Evolutionary conservation across 1,140 invertebrate genomes (phyloP), one percentile per base, ranked within the genome.

Genomic region (Plodia interpunctella): DNA sequence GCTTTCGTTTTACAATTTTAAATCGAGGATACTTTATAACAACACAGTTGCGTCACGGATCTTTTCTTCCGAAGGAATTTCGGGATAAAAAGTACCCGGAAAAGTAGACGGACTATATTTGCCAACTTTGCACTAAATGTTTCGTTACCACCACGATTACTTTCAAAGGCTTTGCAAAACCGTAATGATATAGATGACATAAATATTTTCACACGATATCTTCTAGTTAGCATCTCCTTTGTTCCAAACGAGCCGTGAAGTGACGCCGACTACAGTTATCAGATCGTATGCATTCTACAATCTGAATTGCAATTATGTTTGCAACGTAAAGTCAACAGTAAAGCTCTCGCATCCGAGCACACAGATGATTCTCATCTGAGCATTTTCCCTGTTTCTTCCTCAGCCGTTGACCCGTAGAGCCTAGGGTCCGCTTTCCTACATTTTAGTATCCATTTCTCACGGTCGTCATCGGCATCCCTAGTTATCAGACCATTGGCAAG

Each of bases 1-100:
- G 74, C 55, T 79, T 87, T 87, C 81, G 72, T 82, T 83, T 81
- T 60, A 59, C 52, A 57, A 65, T 70, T 67, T 70, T 50, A 60
- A 66, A 50, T 49, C 56, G 52, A 54, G 19, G 51, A 54, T 44
- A 35, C 10, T 35, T 11, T 35, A 3, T 9, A 1, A 15, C 0
- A 15, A 44, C 13, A 44, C 38, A 10, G 30, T 4, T 9, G 30
- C 10, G 30, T 25, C 6, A 25, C n/a, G n/a, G n/a, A n/a, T n/a
- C n/a, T n/a, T n/a, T n/a, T n/a, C n/a, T n/a, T n/a, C n/a, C n/a
- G n/a, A n/a, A n/a, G n/a, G n/a, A n/a, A n/a, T n/a, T n/a, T n/a
- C n/a, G n/a, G n/a, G n/a, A n/a, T n/a, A n/a, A n/a, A n/a, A n/a
- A n/a, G n/a, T n/a, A n/a, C n/a, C n/a, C n/a, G n/a, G n/a, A n/a